These are phyloP conservation scores for Xiphydria camelus DNA, from an alignment of 2,888 invertebrate species.

Conservation along the genomic window DNA sequence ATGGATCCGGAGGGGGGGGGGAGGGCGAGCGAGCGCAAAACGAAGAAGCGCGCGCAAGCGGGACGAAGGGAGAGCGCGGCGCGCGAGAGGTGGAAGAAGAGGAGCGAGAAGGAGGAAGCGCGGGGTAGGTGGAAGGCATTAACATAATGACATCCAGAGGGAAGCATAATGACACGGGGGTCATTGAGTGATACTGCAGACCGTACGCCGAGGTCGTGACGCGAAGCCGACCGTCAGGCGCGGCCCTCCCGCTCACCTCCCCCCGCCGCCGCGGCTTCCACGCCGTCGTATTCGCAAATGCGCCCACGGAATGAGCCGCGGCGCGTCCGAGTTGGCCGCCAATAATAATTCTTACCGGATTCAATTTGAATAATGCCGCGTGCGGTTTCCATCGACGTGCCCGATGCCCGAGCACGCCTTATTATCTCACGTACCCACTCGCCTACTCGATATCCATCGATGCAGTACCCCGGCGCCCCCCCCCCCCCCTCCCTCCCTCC, in stretches of 20 bases:
- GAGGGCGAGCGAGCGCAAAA: no score
- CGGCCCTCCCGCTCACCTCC: neutral
- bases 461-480: conserved; percentile 23
- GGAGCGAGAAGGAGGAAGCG: conserved; percentile 9
- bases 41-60: no score
- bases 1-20: no score
- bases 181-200: conserved; percentile 45
- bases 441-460: conserved; percentile 53
- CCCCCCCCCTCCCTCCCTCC: conserved; percentile 4
- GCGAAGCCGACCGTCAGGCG: conserved; percentile 15
- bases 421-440: conserved; percentile 55
- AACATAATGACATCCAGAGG: conserved; percentile 44
- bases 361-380: conserved; percentile 57
- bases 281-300: conserved; percentile 38
- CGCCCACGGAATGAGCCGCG: conserved; percentile 40
- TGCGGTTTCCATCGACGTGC: conserved; percentile 54
- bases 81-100: conserved; percentile 24
- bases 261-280: conserved; percentile 24
- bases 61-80: no score
- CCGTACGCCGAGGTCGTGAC: conserved; percentile 41
- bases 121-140: conserved; percentile 41
- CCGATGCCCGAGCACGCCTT: conserved; percentile 48
- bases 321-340: conserved; percentile 39
- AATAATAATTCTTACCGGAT: conserved; percentile 56
- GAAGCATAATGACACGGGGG: conserved; percentile 46